Evolutionary conservation across 2,797 vertebrate species (phyloP), one percentile per base, ranked within the genome.

Genomic region (Lycodopsis pacificus): DNA sequence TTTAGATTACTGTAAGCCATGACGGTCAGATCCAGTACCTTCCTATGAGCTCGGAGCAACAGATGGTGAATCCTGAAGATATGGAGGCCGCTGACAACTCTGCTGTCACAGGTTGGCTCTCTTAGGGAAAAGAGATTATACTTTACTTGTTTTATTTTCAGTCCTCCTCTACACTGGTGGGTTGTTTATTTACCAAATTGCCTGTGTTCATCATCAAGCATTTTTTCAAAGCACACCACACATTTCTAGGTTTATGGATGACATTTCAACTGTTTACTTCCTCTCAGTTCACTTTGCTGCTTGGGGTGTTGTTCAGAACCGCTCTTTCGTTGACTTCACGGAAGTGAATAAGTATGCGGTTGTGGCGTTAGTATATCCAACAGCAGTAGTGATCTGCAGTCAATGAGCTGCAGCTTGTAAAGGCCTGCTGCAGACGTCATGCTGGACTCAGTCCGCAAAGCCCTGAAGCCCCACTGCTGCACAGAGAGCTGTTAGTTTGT

Each of bases 11-110:
- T 64, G 89, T 96, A 34, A 95, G 90, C 79, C 93, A 95, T 7
- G 94, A 95, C 1, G 94, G 95, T 72, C 95, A 99, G 95, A 98
- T 99, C 91, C 98, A 99, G 93, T 99, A 98, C 40, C 94, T 99
- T 58, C 98, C 98, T 0, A 95, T 98, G 82, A 96, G 95, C 0
- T 94, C 96, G 0, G 96, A 97, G 85, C 97, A 97, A 89, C 97
- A 98, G 89, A 93, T 97, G 0, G 93, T 99, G 79, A 97, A 95
- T 7, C 91, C 97, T 78, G 98, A 97, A 25, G 97, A 98, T 82
- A 90, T 98, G 77, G 97, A 99, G 81, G 94, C 94, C n/a, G 97
- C 95, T 0, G 96, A 97, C 6, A 97, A 97, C 84, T 97, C 98
- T 0, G 96, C 97, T 13, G 97, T 99, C 73, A 96, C 97, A 94